Evolutionary conservation across 2,888 invertebrate genomes (phyloP).

Genomic region (Venustoraphidia nigricollis): DNA sequence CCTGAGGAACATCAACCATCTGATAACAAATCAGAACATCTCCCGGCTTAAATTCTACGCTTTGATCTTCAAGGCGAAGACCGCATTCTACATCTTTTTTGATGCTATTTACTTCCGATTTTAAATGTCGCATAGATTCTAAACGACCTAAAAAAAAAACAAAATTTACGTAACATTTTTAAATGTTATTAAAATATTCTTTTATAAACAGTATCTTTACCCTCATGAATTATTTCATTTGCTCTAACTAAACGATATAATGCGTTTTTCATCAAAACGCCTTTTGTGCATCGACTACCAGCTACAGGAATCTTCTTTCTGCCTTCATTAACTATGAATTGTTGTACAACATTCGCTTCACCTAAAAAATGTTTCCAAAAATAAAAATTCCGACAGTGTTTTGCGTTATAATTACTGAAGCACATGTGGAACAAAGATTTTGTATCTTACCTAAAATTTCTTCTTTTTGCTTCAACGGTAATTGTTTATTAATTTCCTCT

Average conservation of each 20-base stretch:
- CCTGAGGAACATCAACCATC: slow-evolving; percentile 42
- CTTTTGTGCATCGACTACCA: slow-evolving; percentile 73
- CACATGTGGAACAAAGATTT: neutral
- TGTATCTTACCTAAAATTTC: slow-evolving; percentile 49
- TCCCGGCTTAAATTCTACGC: slow-evolving; percentile 49
- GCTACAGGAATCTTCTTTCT: slow-evolving; percentile 72
- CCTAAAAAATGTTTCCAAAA: slow-evolving; percentile 31
- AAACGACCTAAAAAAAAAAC: slow-evolving; percentile 39
- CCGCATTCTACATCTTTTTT: slow-evolving; percentile 84
- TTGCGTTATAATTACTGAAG: neutral
- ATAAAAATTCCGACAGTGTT: neutral
- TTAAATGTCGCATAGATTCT: slow-evolving; percentile 75
- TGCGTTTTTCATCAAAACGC: slow-evolving; percentile 50
- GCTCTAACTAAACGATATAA: slow-evolving; percentile 52
- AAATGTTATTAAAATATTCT: slow-evolving; percentile 5
- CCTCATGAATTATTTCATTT: slow-evolving; percentile 50
- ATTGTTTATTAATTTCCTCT: slow-evolving; percentile 50
- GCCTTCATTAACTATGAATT: slow-evolving; percentile 66
- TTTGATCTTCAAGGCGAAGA: slow-evolving; percentile 50
- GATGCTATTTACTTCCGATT: slow-evolving; percentile 70
- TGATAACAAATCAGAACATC: slow-evolving; percentile 69
- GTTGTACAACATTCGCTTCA: slow-evolving; percentile 71
- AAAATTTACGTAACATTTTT: slow-evolving; percentile 4
- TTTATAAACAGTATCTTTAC: slow-evolving; percentile 27
- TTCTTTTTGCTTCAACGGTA: slow-evolving; percentile 61